Evolutionary conservation across 2,888 invertebrate species (phyloP).

Genomic region (Folsomia manolachei): DNA sequence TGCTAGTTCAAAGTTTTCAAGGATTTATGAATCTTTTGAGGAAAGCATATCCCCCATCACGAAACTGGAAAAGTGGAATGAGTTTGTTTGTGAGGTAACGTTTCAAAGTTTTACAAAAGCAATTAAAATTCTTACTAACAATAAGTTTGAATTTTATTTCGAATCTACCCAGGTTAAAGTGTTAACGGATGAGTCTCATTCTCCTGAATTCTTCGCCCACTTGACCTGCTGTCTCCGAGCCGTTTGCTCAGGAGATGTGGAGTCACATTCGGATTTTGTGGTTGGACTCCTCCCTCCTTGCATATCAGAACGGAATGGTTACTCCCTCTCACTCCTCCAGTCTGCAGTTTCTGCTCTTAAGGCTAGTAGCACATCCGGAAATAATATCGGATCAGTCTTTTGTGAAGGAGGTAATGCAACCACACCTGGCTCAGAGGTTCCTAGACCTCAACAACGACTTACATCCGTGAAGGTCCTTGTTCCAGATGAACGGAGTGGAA

Average conservation of each 20-base stretch:
- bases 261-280: slow-evolving; percentile 71
- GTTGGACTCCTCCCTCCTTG: slow-evolving; percentile 88
- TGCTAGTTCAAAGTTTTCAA: slow-evolving; percentile 50
- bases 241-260: slow-evolving; percentile 40
- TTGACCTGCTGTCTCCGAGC: slow-evolving; percentile 61
- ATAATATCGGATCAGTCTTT: slow-evolving; percentile 37
- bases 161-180: slow-evolving; percentile 60
- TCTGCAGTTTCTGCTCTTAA: slow-evolving; percentile 64
- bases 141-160: neutral
- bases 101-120: neutral
- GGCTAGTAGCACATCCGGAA: slow-evolving; percentile 31
- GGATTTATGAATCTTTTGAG: slow-evolving; percentile 43
- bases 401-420: neutral
- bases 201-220: slow-evolving; percentile 86
- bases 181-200: slow-evolving; percentile 63
- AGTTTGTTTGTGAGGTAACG: slow-evolving; percentile 48
- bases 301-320: slow-evolving; percentile 87
- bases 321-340: slow-evolving; percentile 89
- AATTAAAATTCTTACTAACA: neutral
- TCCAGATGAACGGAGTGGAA: slow-evolving; percentile 90
- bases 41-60: slow-evolving; percentile 46
- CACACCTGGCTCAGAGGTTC: neutral
- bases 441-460: slow-evolving; percentile 19
- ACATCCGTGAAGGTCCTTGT: slow-evolving; percentile 64
- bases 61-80: slow-evolving; percentile 48